These are phyloP conservation scores for Doryteuthis pealeii DNA, from an alignment of 1,140 invertebrate genomes.

Conservation along the genomic window DNA sequence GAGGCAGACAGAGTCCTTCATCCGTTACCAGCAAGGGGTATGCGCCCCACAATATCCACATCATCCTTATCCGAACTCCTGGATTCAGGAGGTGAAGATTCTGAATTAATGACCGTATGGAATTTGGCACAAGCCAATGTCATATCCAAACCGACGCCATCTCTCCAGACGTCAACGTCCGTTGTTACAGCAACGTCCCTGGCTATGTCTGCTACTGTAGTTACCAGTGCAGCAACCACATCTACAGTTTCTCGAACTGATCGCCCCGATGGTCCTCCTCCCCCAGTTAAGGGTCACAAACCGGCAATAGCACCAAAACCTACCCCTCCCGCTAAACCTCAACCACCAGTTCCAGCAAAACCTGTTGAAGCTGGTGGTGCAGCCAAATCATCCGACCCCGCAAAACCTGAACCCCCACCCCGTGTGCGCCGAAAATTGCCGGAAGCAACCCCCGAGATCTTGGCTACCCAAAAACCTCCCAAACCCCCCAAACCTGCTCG, in stretches of 20 bases:
- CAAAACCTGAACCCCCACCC: slow-evolving; percentile 34
- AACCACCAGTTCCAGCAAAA: neutral
- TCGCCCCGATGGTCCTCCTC: neutral
- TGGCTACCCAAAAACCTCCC: slow-evolving; percentile 30
- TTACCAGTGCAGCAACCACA: neutral
- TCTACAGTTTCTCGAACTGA: neutral
- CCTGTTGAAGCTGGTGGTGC: neutral
- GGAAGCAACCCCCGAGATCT: slow-evolving; percentile 43
- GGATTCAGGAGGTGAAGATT: neutral
- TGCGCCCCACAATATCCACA: slow-evolving; percentile 8
- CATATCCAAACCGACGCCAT: neutral
- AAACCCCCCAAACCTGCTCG: slow-evolving; percentile 8
- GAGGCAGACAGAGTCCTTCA: slow-evolving; percentile 19
- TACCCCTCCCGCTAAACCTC: neutral
- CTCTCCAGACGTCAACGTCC: neutral
- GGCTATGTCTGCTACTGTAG: neutral
- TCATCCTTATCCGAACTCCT: neutral
- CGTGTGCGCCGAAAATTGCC: slow-evolving; percentile 47
- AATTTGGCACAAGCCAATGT: neutral
- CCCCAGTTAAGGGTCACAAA: neutral
- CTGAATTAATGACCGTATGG: slow-evolving; percentile 9
- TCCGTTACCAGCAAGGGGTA: neutral
- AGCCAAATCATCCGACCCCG: slow-evolving; percentile 23
- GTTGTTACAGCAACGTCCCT: neutral
- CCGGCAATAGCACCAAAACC: neutral